These are phyloP conservation scores for Characodon lateralis DNA, from an alignment of 2,797 vertebrate genomes.

Conservation along the genomic window DNA sequence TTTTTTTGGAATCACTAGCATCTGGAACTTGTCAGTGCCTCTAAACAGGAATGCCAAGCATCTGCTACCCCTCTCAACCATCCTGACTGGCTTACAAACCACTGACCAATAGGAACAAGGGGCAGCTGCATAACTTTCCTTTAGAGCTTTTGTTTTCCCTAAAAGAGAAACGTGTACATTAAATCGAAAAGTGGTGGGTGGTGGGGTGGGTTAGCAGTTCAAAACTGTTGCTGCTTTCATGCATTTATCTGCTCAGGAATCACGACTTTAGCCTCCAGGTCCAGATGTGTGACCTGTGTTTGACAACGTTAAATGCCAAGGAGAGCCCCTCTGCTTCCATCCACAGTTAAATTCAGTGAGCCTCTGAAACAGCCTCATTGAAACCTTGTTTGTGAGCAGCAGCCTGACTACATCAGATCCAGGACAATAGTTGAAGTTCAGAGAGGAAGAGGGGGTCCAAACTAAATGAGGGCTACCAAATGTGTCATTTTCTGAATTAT, in stretches of 20 bases:
- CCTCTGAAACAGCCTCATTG: background rate
- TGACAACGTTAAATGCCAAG: background rate
- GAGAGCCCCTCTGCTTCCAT: background rate
- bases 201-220: background rate
- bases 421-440: background rate
- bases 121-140: slow-evolving; percentile 49
- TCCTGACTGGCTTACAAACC: slow-evolving; percentile 41
- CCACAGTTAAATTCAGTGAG: background rate
- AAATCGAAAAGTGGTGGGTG: background rate
- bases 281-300: background rate
- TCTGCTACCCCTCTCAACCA: slow-evolving; percentile 34
- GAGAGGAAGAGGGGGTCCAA: background rate
- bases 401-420: background rate
- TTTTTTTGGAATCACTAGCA: slow-evolving; percentile 43
- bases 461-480: too few relatives aligned
- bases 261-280: background rate
- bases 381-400: background rate
- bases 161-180: slow-evolving; percentile 1
- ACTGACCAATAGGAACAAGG: slow-evolving; percentile 69
- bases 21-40: slow-evolving; percentile 67
- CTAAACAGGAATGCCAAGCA: slow-evolving; percentile 46
- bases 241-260: background rate
- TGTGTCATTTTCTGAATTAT: too few relatives aligned
- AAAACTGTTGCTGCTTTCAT: background rate
- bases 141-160: slow-evolving; percentile 22